Evolutionary conservation across 1,140 invertebrate genomes (phyloP).

Genomic region (Zophobas atratus): DNA sequence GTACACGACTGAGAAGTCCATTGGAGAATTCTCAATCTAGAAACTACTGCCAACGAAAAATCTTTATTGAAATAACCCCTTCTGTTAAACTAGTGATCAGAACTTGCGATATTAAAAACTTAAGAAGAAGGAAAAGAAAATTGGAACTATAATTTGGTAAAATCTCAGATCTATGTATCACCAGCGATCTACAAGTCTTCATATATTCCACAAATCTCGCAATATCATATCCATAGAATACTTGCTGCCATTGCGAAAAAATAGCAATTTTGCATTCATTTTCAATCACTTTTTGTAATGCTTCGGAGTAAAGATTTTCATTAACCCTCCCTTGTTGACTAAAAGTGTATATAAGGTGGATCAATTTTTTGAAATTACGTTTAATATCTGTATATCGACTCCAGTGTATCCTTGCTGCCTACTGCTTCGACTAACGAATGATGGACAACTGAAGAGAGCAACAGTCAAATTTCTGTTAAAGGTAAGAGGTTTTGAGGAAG

Average conservation of each 20-base stretch:
- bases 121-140: not conserved
- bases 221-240: not conserved
- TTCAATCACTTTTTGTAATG: slow-evolving; percentile 8
- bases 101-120: not conserved
- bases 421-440: not conserved
- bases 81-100: not conserved
- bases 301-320: slow-evolving; percentile 6
- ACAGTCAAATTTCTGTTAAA: slow-evolving; percentile 13
- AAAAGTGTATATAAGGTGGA: not conserved
- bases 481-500: not conserved
- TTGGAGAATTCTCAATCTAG: slow-evolving; percentile 1
- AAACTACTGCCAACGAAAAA: not conserved
- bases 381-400: slow-evolving; percentile 24
- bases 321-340: not conserved
- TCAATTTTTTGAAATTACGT: not conserved
- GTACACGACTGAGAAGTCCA: not conserved
- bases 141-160: slow-evolving; percentile 28
- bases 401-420: not conserved
- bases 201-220: slow-evolving; percentile 2
- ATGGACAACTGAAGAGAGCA: slow-evolving; percentile 30
- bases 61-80: not conserved
- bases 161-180: not conserved
- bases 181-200: slow-evolving; percentile 9
- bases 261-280: slow-evolving; percentile 12
- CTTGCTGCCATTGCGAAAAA: slow-evolving; percentile 12